Evolutionary conservation across 1,140 invertebrate genomes (phyloP).

Genomic region (Cepaea nemoralis): DNA sequence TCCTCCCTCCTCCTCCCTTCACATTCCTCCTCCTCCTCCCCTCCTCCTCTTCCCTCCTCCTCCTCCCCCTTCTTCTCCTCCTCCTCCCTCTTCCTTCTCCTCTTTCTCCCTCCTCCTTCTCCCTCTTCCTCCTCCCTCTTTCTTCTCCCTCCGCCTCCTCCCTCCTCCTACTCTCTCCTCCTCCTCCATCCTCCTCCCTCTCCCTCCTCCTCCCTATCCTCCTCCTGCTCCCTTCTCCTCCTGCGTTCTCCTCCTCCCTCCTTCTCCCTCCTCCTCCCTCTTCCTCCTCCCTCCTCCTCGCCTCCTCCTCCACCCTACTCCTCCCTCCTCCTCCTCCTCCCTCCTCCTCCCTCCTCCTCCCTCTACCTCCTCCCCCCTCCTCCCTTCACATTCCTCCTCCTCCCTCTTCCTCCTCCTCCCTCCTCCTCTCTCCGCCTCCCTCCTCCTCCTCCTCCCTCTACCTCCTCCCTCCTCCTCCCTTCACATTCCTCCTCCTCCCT

Average conservation of each 20-base stretch:
- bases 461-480: too few relatives aligned
- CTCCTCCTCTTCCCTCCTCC: neutral
- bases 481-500: too few relatives aligned
- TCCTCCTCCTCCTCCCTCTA: too few relatives aligned
- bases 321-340: neutral
- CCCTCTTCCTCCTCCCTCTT: neutral
- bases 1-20: too few relatives aligned
- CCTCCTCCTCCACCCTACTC: neutral
- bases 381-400: too few relatives aligned
- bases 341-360: neutral
- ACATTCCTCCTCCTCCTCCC: too few relatives aligned
- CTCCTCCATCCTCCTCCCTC: too few relatives aligned
- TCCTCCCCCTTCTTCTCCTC: neutral
- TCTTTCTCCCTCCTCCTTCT: neutral
- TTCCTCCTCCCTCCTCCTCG: too few relatives aligned
- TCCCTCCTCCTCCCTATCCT: slow-evolving; percentile 2
- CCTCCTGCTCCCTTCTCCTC: slow-evolving; percentile 1
- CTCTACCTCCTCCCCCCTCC: neutral
- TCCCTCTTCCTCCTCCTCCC: neutral
- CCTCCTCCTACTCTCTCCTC: too few relatives aligned
- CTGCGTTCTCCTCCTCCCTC: neutral
- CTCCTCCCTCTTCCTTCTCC: neutral
- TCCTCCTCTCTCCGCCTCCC: too few relatives aligned
- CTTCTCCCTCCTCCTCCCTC: slow-evolving; percentile 8
- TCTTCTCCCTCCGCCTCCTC: too few relatives aligned